Percentiles rank a stretch among this genome's conserved stretches.
phyloP scores from a whole-genome alignment of 1,140 invertebrate species.

The Andrena cerasifolii region DNA sequence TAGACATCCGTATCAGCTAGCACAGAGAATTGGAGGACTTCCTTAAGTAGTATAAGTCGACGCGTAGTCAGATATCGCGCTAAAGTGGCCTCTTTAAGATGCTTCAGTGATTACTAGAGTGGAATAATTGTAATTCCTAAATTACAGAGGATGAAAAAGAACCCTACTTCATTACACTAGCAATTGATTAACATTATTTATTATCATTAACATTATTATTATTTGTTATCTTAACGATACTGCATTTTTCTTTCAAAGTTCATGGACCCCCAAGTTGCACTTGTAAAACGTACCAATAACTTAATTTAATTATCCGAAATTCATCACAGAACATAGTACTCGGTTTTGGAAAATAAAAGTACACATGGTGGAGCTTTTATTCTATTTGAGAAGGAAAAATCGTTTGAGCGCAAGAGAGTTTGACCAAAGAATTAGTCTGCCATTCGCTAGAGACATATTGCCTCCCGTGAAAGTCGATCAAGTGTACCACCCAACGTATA shows the following conservation, averaged over 20 bases:
- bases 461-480: not conserved
- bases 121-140: not conserved
- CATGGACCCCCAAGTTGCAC: not conserved
- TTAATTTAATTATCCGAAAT: not conserved
- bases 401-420: too few species aligned
- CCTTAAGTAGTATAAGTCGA: not conserved
- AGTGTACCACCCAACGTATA: not conserved
- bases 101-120: too few species aligned
- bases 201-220: too few species aligned
- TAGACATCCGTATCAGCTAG: too few species aligned
- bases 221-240: too few species aligned
- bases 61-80: not conserved
- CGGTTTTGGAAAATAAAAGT: not conserved
- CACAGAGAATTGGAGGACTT: not conserved
- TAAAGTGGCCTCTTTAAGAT: not conserved
- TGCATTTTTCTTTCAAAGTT: not conserved
- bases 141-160: not conserved
- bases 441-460: not conserved
- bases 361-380: not conserved
- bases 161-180: not conserved
- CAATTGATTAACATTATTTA: not conserved
- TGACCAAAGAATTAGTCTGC: not conserved
- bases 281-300: not conserved
- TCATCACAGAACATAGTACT: not conserved
- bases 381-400: not conserved